These are phyloP conservation scores for Pharmacophagus antenor DNA, from an alignment of 2,888 invertebrate genomes.

Conservation along the genomic window DNA sequence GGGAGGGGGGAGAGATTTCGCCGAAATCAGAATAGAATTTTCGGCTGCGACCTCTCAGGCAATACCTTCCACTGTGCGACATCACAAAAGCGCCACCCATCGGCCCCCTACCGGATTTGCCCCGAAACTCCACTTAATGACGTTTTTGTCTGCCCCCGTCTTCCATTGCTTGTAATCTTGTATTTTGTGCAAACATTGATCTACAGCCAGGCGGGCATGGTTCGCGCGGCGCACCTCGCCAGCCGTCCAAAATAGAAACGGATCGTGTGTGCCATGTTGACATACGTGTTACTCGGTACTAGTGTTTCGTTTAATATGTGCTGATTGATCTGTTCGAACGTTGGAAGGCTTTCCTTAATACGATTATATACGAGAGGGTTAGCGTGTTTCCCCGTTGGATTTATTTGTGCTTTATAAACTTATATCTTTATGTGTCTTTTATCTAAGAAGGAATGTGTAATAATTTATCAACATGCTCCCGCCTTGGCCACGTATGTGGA, in stretches of 20 bases:
- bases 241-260: constrained; percentile 16
- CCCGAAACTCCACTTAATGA: constrained; percentile 43
- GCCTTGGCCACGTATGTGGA: too few relatives aligned
- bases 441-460: neutral
- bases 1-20: too few relatives aligned
- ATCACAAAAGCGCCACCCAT: constrained; percentile 36
- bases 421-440: neutral
- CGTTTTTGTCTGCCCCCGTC: constrained; percentile 43
- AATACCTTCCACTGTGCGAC: constrained; percentile 40
- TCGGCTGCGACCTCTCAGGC: constrained; percentile 36
- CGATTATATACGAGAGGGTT: constrained; percentile 2
- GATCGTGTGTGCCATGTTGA: too few relatives aligned
- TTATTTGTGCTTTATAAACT: neutral
- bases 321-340: constrained; percentile 12
- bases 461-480: too few relatives aligned
- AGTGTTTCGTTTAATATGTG: constrained; percentile 2
- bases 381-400: neutral
- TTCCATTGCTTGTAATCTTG: constrained; percentile 38
- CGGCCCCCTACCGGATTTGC: constrained; percentile 38
- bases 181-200: constrained; percentile 42
- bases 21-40: constrained; percentile 36
- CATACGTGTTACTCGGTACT: constrained; percentile 16
- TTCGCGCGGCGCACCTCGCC: constrained; percentile 16
- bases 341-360: constrained; percentile 17
- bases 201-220: constrained; percentile 9